phyloP scores from a whole-genome alignment of 2,113 vertebrate species.

The Ailuropoda melanoleuca region DNA sequence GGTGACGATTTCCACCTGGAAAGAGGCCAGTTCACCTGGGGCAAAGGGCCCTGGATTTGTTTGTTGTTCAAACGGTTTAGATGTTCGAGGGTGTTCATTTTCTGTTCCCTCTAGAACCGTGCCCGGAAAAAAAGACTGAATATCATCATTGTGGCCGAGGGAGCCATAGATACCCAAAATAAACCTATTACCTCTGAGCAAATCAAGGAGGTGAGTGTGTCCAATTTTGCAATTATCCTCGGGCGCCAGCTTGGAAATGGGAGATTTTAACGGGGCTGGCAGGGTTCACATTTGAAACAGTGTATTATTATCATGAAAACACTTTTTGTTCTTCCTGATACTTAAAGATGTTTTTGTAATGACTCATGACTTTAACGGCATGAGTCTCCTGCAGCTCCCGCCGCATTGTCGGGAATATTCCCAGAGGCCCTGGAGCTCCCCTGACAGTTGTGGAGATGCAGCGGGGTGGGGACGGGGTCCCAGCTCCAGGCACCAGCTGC shows the following conservation, averaged over 20 bases:
- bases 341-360: not conserved
- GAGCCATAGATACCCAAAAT: constrained; percentile 94
- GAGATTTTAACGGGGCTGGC: accelerated
- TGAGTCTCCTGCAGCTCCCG: accelerated
- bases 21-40: not conserved
- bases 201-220: constrained; percentile 94
- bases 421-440: not conserved
- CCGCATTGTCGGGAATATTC: not conserved
- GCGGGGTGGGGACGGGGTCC: not conserved
- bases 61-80: accelerated
- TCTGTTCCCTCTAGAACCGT: constrained; percentile 87
- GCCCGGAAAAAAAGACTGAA: constrained; percentile 91
- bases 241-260: not conserved
- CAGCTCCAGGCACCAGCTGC: accelerated
- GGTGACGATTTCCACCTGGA: not conserved
- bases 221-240: accelerated
- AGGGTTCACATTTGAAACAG: accelerated
- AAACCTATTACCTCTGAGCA: constrained; percentile 92
- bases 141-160: constrained; percentile 93
- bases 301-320: not conserved
- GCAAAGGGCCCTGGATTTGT: not conserved
- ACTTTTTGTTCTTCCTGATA: not conserved
- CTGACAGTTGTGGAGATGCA: accelerated
- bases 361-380: not conserved
- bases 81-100: constrained; percentile 36